Evolutionary conservation across 2,888 invertebrate genomes (phyloP).

Genomic region (Acanthococcus lagerstroemiae): DNA sequence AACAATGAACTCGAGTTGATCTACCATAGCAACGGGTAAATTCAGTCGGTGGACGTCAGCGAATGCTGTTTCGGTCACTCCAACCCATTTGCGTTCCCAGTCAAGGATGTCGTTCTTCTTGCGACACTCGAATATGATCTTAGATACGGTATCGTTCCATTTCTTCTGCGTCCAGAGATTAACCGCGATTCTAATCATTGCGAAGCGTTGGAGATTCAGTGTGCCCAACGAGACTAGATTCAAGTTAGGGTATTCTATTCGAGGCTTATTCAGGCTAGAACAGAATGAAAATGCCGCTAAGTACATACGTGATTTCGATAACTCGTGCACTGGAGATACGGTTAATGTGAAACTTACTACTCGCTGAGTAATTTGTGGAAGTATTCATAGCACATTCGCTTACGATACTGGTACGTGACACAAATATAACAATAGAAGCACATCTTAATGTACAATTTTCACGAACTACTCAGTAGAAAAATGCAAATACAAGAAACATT

Average conservation of each 20-base stretch:
- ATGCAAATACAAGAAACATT: too few species aligned
- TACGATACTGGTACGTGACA: slow-evolving; percentile 14
- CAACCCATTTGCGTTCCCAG: slow-evolving; percentile 16
- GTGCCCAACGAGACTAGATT: slow-evolving; percentile 13
- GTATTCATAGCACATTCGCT: slow-evolving; percentile 15
- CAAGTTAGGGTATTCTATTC: neutral
- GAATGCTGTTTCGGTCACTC: slow-evolving; percentile 15
- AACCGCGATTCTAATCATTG: slow-evolving; percentile 11
- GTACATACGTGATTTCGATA: neutral
- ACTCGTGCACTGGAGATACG: too few species aligned
- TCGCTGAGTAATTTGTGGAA: slow-evolving; percentile 7
- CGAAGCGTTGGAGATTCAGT: slow-evolving; percentile 10
- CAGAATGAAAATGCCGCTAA: neutral
- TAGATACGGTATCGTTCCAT: slow-evolving; percentile 11
- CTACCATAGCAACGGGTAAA: neutral
- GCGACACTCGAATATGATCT: neutral
- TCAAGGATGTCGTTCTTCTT: slow-evolving; percentile 8
- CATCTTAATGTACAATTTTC: slow-evolving; percentile 3
- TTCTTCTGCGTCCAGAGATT: slow-evolving; percentile 12
- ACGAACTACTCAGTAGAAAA: neutral
- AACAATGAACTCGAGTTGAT: slow-evolving; percentile 16
- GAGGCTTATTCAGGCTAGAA: slow-evolving; percentile 13
- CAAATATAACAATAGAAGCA: slow-evolving; percentile 19
- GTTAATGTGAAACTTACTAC: too few species aligned
- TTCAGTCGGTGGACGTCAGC: slow-evolving; percentile 1